Evolutionary conservation across 2,888 invertebrate genomes (phyloP).

Genomic region (Andrena hattorfiana): DNA sequence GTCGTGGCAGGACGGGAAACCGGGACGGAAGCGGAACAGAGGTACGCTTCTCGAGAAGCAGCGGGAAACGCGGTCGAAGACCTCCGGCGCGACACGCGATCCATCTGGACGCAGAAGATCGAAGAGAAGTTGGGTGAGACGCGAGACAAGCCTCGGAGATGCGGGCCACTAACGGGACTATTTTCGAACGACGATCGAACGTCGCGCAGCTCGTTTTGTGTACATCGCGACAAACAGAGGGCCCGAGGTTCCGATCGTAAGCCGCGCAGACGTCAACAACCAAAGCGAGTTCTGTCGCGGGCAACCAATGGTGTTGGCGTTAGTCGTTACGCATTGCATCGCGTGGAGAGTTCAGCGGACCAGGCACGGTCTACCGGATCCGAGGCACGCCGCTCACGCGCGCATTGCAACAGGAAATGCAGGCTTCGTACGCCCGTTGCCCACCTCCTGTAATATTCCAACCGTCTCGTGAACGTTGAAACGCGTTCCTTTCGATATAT

Average conservation of each 20-base stretch:
- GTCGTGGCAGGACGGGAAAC: constrained; percentile 14
- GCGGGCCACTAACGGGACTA: constrained; percentile 51
- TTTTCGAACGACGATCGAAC: background rate
- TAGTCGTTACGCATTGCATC: constrained; percentile 35
- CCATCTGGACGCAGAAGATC: constrained; percentile 8
- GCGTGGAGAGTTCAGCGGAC: constrained; percentile 37
- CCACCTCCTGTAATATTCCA: background rate
- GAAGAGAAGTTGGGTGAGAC: constrained; percentile 17
- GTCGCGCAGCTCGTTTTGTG: background rate
- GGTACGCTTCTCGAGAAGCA: background rate
- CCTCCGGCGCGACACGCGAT: constrained; percentile 23
- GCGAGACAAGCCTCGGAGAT: constrained; percentile 1
- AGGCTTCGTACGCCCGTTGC: background rate
- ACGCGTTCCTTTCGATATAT: background rate
- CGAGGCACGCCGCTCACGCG: constrained; percentile 45
- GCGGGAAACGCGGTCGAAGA: constrained; percentile 38
- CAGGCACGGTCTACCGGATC: constrained; percentile 49
- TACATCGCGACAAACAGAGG: background rate
- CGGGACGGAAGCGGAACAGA: constrained; percentile 29
- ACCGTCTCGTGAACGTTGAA: background rate
- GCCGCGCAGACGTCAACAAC: too few species aligned
- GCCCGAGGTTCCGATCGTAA: background rate
- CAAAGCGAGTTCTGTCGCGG: too few species aligned
- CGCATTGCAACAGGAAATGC: constrained; percentile 57
- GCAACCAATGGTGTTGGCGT: background rate